Conservation (phyloP, 2,888 invertebrate species). For the Lysandra coridon region DNA sequence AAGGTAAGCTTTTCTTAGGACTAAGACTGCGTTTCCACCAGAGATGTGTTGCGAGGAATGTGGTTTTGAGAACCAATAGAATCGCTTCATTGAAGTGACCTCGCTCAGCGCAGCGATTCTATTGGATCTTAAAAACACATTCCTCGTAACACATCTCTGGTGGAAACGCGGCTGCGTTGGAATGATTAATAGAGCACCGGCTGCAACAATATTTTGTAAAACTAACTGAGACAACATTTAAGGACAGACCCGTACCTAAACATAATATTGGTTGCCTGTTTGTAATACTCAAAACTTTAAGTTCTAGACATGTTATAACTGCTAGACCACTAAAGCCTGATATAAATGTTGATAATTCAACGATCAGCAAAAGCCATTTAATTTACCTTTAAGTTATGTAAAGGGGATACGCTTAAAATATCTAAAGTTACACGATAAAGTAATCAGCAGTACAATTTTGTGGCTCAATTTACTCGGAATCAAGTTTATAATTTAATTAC, state of each 20-base stretch:
- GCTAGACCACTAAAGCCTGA: not conserved
- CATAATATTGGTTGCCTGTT: no score
- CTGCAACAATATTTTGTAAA: not conserved
- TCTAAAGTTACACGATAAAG: slow-evolving; percentile 9
- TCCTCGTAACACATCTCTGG: no score
- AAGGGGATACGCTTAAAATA: slow-evolving; percentile 6
- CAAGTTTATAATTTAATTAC: slow-evolving; percentile 22
- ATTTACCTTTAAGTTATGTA: slow-evolving; percentile 13
- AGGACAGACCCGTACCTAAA: not conserved
- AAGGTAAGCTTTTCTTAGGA: slow-evolving; percentile 52
- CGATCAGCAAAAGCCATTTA: not conserved
- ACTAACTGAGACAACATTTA: not conserved
- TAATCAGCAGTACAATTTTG: slow-evolving; percentile 19
- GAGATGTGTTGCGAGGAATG: no score
- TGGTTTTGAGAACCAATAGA: no score
- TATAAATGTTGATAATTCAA: not conserved
- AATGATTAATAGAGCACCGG: not conserved
- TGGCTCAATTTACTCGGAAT: slow-evolving; percentile 1
- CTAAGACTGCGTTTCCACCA: not conserved
- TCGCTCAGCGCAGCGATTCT: no score
- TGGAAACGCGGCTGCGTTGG: no score
- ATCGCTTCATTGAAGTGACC: no score
- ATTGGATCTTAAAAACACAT: no score
- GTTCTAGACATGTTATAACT: not conserved
- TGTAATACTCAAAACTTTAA: not conserved